Base-by-base conservation (phyloP, 2,888 invertebrate genomes). In the Cremastinae sp. region DNA sequence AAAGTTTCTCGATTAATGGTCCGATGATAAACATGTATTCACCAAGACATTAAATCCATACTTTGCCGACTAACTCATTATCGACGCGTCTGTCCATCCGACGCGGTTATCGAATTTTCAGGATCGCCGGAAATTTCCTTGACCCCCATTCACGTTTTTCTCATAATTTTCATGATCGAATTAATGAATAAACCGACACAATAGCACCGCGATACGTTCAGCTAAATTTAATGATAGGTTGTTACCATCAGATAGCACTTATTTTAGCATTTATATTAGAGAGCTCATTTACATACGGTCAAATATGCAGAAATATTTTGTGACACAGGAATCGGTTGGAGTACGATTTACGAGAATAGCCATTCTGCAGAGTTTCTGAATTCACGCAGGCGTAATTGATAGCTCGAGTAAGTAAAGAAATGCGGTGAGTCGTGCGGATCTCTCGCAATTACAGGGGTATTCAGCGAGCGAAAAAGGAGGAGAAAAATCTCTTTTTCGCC, bases 1-100 rank as follows among this genome's bases (percentile, higher is more conserved):
- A 66, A 71, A 71, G 56, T 75, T 71, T 66, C 55, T 14, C 61
- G 61, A 62, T 66, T 66, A 66, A 61, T 62, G 65, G 45, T 65
- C 65, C 55, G 12, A 53, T 43, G 12, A 61, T 59, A 71, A 66
- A 65, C 37, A 58, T 61, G 12, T 43, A 28, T 75, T 68, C 39
- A 53, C 37, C 39, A 51, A 68, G 56, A 69, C 55, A 61, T 59
- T 49, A 62, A 74, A 55, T 68, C 62, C 51, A 39, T 56, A 43
- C 41, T 68, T 51, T 59, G n/a, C 9, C 28, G 18, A 49, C 22
- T 16, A 49, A 65, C n/a, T 55, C 43, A 35, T 28, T 45, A 56
- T 45, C 14, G 37, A 47, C 49, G 20, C 51, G 49, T 20, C 9
- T 22, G 47, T 16, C 22, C 8, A 5, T 65, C 2, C 8, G 3